Percentiles rank a stretch among this genome's conserved stretches.
These are phyloP conservation scores for Drosophila lini DNA, from an alignment of 1,140 invertebrate species.

Conservation along the genomic window DNA sequence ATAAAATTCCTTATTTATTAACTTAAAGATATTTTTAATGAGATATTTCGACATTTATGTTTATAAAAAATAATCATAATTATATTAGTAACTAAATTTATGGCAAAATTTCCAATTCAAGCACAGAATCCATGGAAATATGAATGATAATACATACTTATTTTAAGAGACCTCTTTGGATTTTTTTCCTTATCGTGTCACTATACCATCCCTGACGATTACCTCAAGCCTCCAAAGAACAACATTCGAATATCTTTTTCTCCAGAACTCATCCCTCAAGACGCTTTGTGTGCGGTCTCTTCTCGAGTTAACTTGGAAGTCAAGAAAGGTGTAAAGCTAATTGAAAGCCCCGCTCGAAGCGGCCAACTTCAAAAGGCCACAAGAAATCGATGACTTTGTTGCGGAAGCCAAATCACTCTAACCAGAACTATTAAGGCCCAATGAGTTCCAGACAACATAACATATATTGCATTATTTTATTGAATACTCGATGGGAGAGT, in stretches of 20 bases:
- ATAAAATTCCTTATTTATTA: too few relatives aligned
- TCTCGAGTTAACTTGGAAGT: slow-evolving; percentile 36
- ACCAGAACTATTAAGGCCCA: slow-evolving; percentile 25
- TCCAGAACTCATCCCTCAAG: slow-evolving; percentile 42
- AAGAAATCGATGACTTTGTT: slow-evolving; percentile 63
- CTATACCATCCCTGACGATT: slow-evolving; percentile 17
- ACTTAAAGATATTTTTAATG: neutral
- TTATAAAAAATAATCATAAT: too few relatives aligned
- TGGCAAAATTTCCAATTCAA: too few relatives aligned
- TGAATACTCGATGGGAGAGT: slow-evolving; percentile 12
- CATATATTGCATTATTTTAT: slow-evolving; percentile 55
- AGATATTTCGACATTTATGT: too few relatives aligned
- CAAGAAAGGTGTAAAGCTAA: slow-evolving; percentile 63
- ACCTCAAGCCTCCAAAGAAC: neutral
- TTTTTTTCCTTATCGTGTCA: neutral
- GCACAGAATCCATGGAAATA: too few relatives aligned
- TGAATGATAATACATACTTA: too few relatives aligned
- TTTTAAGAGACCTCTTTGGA: neutral
- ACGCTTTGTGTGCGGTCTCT: slow-evolving; percentile 58
- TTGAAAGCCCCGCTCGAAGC: slow-evolving; percentile 54
- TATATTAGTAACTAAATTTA: too few relatives aligned
- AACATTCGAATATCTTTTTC: slow-evolving; percentile 48
- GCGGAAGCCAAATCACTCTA: slow-evolving; percentile 30
- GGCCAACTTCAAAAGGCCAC: slow-evolving; percentile 67
- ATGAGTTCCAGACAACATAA: slow-evolving; percentile 1